Evolutionary conservation across 1,140 invertebrate species (phyloP).

Genomic region (Drosophila cardini): DNA sequence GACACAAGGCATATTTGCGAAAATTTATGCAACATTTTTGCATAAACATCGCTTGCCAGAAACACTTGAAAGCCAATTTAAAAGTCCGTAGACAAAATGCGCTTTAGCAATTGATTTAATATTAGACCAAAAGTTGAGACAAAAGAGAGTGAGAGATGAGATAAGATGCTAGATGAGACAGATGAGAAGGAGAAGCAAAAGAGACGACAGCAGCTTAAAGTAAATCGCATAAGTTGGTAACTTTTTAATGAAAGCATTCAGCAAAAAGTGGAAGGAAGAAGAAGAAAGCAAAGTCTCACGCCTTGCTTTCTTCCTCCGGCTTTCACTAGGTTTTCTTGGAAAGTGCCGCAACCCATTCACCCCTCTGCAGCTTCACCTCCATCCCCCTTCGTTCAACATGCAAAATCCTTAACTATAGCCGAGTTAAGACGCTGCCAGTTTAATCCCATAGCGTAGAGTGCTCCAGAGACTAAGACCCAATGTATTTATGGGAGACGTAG

Average conservation of each 20-base stretch:
- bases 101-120: slow-evolving; percentile 50
- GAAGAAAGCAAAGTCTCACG: background rate
- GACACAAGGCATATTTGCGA: slow-evolving; percentile 26
- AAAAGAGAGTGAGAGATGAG: no score
- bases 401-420: slow-evolving; percentile 72
- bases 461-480: slow-evolving; percentile 50
- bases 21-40: slow-evolving; percentile 56
- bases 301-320: background rate
- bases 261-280: slow-evolving; percentile 6
- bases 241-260: slow-evolving; percentile 67
- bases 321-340: background rate
- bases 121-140: background rate
- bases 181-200: slow-evolving; percentile 1
- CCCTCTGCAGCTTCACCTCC: background rate
- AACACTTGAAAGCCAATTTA: slow-evolving; percentile 45
- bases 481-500: slow-evolving; percentile 44
- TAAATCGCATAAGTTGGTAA: slow-evolving; percentile 76
- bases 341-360: slow-evolving; percentile 27
- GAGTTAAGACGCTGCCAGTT: slow-evolving; percentile 71
- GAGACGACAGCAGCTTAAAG: slow-evolving; percentile 58
- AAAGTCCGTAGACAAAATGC: slow-evolving; percentile 21
- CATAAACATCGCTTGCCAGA: slow-evolving; percentile 25
- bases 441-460: slow-evolving; percentile 67
- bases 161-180: background rate
- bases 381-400: slow-evolving; percentile 21